A percentile compares a stretch with the other conserved stretches of the same genome.
Conservation (phyloP, 2,797 vertebrate genomes). For the Zenarchopterus dispar region DNA sequence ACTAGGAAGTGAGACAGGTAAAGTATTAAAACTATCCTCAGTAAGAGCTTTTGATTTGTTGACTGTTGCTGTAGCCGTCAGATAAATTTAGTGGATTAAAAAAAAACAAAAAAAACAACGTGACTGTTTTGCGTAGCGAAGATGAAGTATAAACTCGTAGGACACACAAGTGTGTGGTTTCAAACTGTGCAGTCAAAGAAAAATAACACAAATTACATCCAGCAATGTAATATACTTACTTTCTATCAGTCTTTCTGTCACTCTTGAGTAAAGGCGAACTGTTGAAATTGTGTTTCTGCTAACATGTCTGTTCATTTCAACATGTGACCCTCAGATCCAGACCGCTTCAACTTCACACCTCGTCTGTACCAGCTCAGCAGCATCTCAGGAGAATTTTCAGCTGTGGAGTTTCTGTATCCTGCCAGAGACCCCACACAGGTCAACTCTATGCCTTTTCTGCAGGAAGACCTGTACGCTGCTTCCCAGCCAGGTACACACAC, state of each 20-base stretch:
- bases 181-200: no score
- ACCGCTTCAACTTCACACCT: slow-evolving; percentile 95
- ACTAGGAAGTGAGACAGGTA: no score
- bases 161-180: no score
- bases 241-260: neutral
- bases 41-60: no score
- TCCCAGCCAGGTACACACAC: slow-evolving; percentile 87
- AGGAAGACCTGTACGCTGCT: slow-evolving; percentile 92
- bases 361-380: slow-evolving; percentile 94
- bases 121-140: no score
- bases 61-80: no score
- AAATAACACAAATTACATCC: no score
- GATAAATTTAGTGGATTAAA: no score
- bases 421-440: slow-evolving; percentile 85
- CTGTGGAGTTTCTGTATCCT: slow-evolving; percentile 88
- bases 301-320: neutral
- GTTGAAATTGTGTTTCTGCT: neutral
- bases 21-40: no score
- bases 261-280: neutral
- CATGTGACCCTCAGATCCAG: slow-evolving; percentile 85
- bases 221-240: no score
- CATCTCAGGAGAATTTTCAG: slow-evolving; percentile 91
- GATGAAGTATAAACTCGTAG: no score
- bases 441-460: slow-evolving; percentile 93
- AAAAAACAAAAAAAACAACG: no score